Percentiles rank a stretch among this genome's conserved stretches.
phyloP scores from a whole-genome alignment of 2,888 invertebrate species.

The Chesias legatella region DNA sequence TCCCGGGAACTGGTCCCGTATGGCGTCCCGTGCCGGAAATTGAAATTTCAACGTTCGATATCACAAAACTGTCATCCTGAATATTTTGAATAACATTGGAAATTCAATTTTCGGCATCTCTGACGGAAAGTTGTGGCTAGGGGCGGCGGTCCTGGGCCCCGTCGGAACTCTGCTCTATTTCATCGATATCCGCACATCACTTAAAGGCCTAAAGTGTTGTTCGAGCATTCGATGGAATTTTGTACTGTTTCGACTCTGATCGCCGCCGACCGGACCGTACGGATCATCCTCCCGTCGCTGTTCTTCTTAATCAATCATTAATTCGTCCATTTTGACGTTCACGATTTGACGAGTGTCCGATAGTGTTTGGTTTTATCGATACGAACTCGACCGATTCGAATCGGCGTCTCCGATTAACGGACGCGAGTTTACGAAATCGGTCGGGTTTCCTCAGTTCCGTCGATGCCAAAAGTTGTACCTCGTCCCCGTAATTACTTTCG shows the following conservation, averaged over 20 bases:
- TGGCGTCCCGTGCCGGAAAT: conserved; percentile 52
- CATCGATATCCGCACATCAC: conserved; percentile 59
- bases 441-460: conserved; percentile 54
- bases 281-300: conserved; percentile 56
- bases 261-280: conserved; percentile 62
- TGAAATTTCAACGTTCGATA: conserved; percentile 44
- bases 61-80: conserved; percentile 9
- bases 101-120: conserved; percentile 49
- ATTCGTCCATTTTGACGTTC: conserved; percentile 46
- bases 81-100: conserved; percentile 32
- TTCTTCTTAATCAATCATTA: conserved; percentile 41
- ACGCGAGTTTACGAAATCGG: conserved; percentile 46
- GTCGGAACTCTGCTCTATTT: conserved; percentile 58
- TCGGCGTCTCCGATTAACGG: conserved; percentile 27
- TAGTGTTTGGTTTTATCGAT: conserved; percentile 33
- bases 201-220: conserved; percentile 78
- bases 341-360: conserved; percentile 35
- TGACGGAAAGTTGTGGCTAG: conserved; percentile 49
- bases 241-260: conserved; percentile 59
- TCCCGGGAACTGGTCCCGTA: conserved; percentile 54
- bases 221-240: conserved; percentile 63
- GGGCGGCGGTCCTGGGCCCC: conserved; percentile 72
- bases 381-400: conserved; percentile 43
- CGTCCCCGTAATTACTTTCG: conserved; percentile 64
- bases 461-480: conserved; percentile 65